Evolutionary conservation across 2,797 vertebrate genomes (phyloP), one percentile per base, ranked within the genome.

Genomic region (Gymnopithys bicolor): DNA sequence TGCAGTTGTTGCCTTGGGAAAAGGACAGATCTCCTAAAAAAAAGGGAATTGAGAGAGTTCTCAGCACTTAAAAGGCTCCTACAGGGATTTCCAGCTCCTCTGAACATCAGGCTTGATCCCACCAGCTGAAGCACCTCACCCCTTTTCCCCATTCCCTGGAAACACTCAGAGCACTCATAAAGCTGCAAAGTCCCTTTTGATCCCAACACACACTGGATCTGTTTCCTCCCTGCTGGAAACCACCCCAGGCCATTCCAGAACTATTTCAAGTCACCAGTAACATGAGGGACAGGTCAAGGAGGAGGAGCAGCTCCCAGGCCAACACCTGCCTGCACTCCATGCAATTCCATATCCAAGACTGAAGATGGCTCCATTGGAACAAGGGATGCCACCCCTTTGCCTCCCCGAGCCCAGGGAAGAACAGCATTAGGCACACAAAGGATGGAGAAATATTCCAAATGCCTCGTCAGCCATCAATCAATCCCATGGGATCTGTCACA

Each of bases 211-310:
- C 59, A 22, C 39, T 7, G 32, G 39, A 28, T 6, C 43, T 15
- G 4, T 24, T 76, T 41, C 10, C 24, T 68, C 74, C 71, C 76
- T 28, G 53, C 58, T 16, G 19, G 53, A 71, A 59, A 19, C 64
- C 60, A 24, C 22, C 30, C 51, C 14, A 22, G 87, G 22, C 25
- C 21, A 21, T 7, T 4, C 4, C 33, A 49, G 52, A 53, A 14
- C 55, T 8, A 7, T 14, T 19, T 22, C 1, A 27, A 41, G 68
- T 13, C 67, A 33, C 62, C 67, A 28, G 1, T 1, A 19, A 27
- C 3, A 32, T 0, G 7, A 64, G 48, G 77, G 81, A n/a, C 22
- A 3, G 0, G 5, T 12, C 53, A 39, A 1, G 0, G 19, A 58
- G 14, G 2, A 75, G 14, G 2, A 75, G 46, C 46, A 46, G 30